Evolutionary conservation across 2,888 invertebrate species (phyloP), one percentile per base, ranked within the genome.

Genomic region (Lasioglossum calceatum): DNA sequence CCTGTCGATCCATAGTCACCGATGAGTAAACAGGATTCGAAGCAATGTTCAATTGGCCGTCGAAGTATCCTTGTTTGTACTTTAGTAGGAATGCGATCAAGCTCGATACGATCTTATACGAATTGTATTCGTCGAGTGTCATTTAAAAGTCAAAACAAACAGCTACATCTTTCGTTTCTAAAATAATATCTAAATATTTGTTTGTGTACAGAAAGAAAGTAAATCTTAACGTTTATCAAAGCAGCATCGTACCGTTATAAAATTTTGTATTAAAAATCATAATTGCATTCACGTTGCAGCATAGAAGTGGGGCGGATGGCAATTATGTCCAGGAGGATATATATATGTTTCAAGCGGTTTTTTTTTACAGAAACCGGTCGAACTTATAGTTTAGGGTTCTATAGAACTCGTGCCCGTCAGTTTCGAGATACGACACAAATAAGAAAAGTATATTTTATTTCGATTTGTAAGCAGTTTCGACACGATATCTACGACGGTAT

Each of bases 31-130:
- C 54, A n/a, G 12, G 23, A 5, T 4, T 27, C 36, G 19, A 58
- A 77, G 14, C 19, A 50, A 19, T 42, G 23, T 80, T 47, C 27
- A 64, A 87, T 82, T 82, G 86, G 82, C 42, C 42, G 19, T 67
- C n/a, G 36, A 16, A 44, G 16, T 4, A 77, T 75, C 36, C 58
- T 44, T 23, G n/a, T 32, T 64, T 19, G 8, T 64, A 32, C 32
- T 32, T 32, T 32, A 36, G 64, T 64, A 19, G 64, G 16, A 16
- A 32, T 64, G 5, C 3, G 64, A 32, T 32, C 32, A 32, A 32
- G 32, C 32, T 8, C 32, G 64, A 32, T 16, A 19, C 8, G 2
- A 32, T 32, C 36, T 32, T 64, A 58, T 19, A 19, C 14, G 16
- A 16, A 44, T 64, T 12, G 27, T 16, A 64, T 12, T 32, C 2